A percentile compares a stretch with the other conserved stretches of the same genome.
Conservation (phyloP, 1,140 invertebrate species). For the Drosophila paulistorum region DNA sequence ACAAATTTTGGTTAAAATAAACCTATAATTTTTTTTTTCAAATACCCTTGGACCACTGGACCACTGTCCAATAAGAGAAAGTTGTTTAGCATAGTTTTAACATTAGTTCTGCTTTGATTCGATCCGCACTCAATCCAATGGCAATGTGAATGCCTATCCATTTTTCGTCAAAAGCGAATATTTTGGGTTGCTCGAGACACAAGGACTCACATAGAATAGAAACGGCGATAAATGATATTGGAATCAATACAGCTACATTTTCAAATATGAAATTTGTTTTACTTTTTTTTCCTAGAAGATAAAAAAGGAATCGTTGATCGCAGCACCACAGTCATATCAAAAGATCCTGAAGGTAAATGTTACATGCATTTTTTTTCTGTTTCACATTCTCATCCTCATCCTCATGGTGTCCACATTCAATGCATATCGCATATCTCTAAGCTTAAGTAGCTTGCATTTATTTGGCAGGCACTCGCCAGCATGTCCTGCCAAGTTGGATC, state of each 20-base stretch:
- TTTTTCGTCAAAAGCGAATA: not conserved
- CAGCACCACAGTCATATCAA: constrained; percentile 96
- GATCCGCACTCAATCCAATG: not conserved
- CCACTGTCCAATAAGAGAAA: not conserved
- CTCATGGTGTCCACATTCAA: not conserved
- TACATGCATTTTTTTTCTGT: constrained; percentile 20
- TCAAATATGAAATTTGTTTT: constrained; percentile 64
- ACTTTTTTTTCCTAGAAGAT: constrained; percentile 86
- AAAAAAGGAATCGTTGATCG: constrained; percentile 95
- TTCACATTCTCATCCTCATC: constrained; percentile 4
- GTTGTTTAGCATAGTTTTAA: not conserved
- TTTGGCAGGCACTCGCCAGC: constrained; percentile 5
- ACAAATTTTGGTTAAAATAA: not conserved
- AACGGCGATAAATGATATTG: constrained; percentile 26
- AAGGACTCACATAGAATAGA: constrained; percentile 1
- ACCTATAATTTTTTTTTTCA: not conserved
- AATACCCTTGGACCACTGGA: not conserved
- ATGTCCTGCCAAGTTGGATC: constrained; percentile 10
- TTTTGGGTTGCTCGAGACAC: not conserved
- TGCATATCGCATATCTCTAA: not conserved
- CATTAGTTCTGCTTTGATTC: not conserved
- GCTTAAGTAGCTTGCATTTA: constrained; percentile 7
- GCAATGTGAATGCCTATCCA: not conserved
- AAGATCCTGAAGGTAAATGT: constrained; percentile 91
- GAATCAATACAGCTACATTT: constrained; percentile 39